Percentiles rank a stretch among this genome's conserved stretches.
These are phyloP conservation scores for Isurus oxyrinchus DNA, from an alignment of 2,113 vertebrate species.

Conservation along the genomic window DNA sequence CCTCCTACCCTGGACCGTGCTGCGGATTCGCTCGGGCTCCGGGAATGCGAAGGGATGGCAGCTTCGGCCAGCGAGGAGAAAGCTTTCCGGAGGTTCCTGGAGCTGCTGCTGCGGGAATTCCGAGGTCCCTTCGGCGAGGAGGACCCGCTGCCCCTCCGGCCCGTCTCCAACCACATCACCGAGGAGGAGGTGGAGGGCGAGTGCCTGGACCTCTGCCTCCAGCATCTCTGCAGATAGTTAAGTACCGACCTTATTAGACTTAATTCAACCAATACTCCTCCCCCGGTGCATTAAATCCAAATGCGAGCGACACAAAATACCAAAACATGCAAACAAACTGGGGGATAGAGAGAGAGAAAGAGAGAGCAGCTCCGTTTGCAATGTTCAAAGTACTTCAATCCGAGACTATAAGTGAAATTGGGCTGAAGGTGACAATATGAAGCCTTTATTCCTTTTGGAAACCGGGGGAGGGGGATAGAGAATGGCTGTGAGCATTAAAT, in stretches of 20 bases:
- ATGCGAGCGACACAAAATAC: background rate
- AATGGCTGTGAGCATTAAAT: background rate
- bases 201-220: slow-evolving; percentile 90
- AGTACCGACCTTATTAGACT: slow-evolving; percentile 54
- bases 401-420: background rate
- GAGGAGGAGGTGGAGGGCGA: slow-evolving; percentile 92
- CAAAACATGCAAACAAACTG: background rate
- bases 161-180: slow-evolving; percentile 76
- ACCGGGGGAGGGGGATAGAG: background rate
- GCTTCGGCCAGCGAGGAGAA: slow-evolving; percentile 84
- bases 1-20: no score
- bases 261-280: background rate
- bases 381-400: background rate
- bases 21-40: slow-evolving; percentile 39
- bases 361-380: background rate
- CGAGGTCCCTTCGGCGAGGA: slow-evolving; percentile 79
- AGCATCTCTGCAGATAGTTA: slow-evolving; percentile 99
- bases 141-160: slow-evolving; percentile 67
- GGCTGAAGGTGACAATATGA: background rate
- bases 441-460: background rate
- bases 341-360: no score
- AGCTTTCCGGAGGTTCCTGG: slow-evolving; percentile 91
- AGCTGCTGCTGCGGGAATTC: slow-evolving; percentile 91
- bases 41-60: slow-evolving; percentile 90
- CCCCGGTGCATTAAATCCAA: background rate